Evolutionary conservation across 2,113 vertebrate genomes (phyloP).

Genomic region (Gallinago paraguaiae): DNA sequence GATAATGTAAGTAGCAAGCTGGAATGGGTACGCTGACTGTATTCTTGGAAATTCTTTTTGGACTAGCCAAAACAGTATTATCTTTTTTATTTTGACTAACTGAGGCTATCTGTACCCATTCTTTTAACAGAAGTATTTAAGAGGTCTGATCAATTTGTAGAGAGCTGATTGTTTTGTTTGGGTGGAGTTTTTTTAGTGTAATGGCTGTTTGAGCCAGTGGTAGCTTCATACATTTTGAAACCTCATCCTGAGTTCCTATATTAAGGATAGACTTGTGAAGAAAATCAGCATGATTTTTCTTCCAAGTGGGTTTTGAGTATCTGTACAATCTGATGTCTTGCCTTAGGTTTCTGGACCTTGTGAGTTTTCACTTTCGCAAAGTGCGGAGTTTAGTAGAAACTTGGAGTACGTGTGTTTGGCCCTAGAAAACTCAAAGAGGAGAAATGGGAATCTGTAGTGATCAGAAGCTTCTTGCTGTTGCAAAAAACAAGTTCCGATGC

Average conservation of each 20-base stretch:
- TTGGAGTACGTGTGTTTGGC: not conserved
- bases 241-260: not conserved
- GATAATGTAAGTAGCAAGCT: conserved; percentile 81
- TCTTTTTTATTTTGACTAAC: not conserved
- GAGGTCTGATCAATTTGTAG: not conserved
- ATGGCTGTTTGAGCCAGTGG: not conserved
- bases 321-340: not conserved
- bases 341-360: not conserved
- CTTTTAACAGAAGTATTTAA: not conserved
- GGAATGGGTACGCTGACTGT: not conserved
- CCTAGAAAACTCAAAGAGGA: not conserved
- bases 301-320: not conserved
- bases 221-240: not conserved
- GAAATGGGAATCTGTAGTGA: not conserved
- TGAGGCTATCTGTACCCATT: not conserved
- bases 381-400: not conserved
- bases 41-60: not conserved
- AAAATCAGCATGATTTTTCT: not conserved
- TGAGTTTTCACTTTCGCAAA: not conserved
- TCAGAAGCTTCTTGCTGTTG: not conserved
- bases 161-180: not conserved
- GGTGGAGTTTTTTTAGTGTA: not conserved
- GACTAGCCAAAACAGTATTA: not conserved
- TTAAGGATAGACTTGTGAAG: not conserved
- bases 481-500: not conserved